phyloP scores from a whole-genome alignment of 2,888 invertebrate genomes.

The Megalurothrips usitatus region DNA sequence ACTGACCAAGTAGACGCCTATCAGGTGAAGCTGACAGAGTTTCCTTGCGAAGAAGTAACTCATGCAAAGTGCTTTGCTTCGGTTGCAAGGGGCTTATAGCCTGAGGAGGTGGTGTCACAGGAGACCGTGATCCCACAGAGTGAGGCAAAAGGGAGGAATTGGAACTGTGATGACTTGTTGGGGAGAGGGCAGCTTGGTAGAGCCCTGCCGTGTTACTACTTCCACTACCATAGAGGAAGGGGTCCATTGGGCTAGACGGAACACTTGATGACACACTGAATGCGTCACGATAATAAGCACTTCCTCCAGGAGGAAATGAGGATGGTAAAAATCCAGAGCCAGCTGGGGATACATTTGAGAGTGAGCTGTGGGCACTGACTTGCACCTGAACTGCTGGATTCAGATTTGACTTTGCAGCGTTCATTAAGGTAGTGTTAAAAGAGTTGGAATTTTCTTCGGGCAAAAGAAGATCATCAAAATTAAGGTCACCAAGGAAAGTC shows the following conservation, averaged over 20 bases:
- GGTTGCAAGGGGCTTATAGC: slow-evolving; percentile 42
- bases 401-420: not conserved
- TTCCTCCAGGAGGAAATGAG: slow-evolving; percentile 43
- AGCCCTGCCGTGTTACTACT: slow-evolving; percentile 38
- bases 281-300: slow-evolving; percentile 43
- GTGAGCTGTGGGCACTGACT: not conserved
- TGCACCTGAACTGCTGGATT: not conserved
- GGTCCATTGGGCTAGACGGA: slow-evolving; percentile 53
- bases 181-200: slow-evolving; percentile 55
- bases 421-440: not conserved
- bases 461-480: slow-evolving; percentile 75
- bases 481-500: slow-evolving; percentile 69
- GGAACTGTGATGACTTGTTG: slow-evolving; percentile 62
- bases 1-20: slow-evolving; percentile 51
- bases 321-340: slow-evolving; percentile 38
- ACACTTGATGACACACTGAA: slow-evolving; percentile 43
- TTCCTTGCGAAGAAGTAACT: slow-evolving; percentile 64
- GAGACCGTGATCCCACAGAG: slow-evolving; percentile 39
- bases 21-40: slow-evolving; percentile 40
- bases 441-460: slow-evolving; percentile 55
- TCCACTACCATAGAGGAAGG: slow-evolving; percentile 36
- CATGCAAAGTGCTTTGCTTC: slow-evolving; percentile 56
- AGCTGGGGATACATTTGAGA: not conserved
- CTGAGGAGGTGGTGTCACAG: slow-evolving; percentile 47
- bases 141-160: slow-evolving; percentile 51